Evolutionary conservation across 2,888 invertebrate species (phyloP), one percentile per base, ranked within the genome.

Genomic region (Galerucella pusilla): DNA sequence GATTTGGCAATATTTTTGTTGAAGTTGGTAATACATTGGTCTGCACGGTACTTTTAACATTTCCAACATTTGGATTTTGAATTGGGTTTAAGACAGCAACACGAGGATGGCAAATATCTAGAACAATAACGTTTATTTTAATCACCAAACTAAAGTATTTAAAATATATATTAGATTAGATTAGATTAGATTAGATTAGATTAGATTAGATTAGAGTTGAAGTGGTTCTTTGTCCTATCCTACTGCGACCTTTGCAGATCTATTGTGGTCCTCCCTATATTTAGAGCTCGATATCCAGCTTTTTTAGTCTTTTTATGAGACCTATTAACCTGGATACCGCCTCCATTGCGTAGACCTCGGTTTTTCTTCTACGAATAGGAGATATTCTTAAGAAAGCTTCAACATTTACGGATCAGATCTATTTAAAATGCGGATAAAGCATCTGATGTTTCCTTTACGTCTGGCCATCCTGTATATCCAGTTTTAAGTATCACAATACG

Each of bases 71-170:
- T n/a, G 64, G 61, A 64, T 59, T 75, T 59, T 75, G 71, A 52
- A 75, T 72, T 28, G 68, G 71, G 20, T 75, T 75, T 61, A 75
- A 67, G 6, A 75, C 72, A 52, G 75, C 71, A 66, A 72, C 68
- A 14, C 72, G 75, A 12, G 75, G 71, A 59, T 71, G 75, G 45
- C 75, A 75, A 25, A 72, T 71, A 59, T 72, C 75, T 75, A n/a
- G 28, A 74, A 75, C n/a, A 54, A n/a, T 54, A 54, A 54, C 3
- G 11, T 16, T 42, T 42, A 42, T 42, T 42, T 42, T 9, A 42
- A 42, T 42, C 35, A 42, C 35, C 7, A 42, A 7, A 42, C 35
- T 42, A 42, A 42, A 35, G 35, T 35, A 3, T 49, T 11, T 49
- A 49, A 49, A 49, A 49, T 11, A 12, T 49, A 12, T 49, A 12